Evolutionary conservation across 1,140 invertebrate genomes (phyloP), one percentile per base, ranked within the genome.

Genomic region (Drosophila setifemur): DNA sequence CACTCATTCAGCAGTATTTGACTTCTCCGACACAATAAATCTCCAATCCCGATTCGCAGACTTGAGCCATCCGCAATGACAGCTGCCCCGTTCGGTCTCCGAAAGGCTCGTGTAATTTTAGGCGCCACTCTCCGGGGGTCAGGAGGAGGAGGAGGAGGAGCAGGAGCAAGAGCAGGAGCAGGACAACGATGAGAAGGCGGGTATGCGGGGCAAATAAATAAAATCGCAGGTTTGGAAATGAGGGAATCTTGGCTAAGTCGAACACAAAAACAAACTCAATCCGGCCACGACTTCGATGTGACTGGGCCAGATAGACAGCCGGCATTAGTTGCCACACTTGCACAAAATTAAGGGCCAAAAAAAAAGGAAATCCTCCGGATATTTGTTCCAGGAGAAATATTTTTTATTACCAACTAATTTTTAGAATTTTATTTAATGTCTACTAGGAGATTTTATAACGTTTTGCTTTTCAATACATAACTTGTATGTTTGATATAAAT

Each of bases 261-360:
- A 69, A 75, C 60, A 82, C 48, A 44, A 40, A 68, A 72, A 72
- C 64, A 66, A 57, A 64, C 63, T 50, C 69, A 57, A 61, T 67
- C 52, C 76, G 53, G 81, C 75, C 79, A 85, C 81, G 79, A 85
- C 79, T 86, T 85, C 81, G 81, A 85, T 79, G 66, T 72, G 75
- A 85, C 81, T 72, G 70, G 68, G 71, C 61, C 42, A 78, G 78
- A 83, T 83, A 83, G 81, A 85, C 69, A 45, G 49, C 29, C 66
- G 63, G 45, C 57, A 58, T 61, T 66, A 57, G 61, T 73, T 52
- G 48, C 45, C 44, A 68, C 60, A 61, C 53, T 61, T 2, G 9
- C 11, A 58, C 12, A 43, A 43, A 25, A 16, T 37, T n/a, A 14
- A 5, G 8, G 19, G 12, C 2, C 2, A 53, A 12, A 11, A 26